These are phyloP conservation scores for Trachythela sp. DNA, from an alignment of 64 coral and sea anemone species.

Conservation along the genomic window DNA sequence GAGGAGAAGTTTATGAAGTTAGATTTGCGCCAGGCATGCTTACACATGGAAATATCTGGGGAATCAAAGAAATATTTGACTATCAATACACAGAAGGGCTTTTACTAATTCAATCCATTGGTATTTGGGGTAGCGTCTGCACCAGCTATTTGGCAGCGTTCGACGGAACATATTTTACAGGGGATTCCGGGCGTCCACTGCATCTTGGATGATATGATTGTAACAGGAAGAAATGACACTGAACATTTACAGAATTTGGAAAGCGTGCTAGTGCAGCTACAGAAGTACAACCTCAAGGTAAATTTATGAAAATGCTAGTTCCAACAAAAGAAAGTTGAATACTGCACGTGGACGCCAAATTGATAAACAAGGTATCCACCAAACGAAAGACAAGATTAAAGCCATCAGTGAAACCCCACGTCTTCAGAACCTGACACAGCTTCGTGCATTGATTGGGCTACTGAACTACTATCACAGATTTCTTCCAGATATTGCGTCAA, in stretches of 20 bases:
- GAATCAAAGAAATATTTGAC: conserved; percentile 9
- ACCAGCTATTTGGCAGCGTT: background rate
- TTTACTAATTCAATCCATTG: background rate
- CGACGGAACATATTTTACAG: conserved; percentile 17
- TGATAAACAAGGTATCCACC: background rate
- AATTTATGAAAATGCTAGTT: background rate
- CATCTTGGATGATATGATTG: conserved; percentile 7
- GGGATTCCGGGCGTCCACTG: background rate
- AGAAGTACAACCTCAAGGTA: background rate
- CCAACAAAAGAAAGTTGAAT: background rate
- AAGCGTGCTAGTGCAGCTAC: background rate
- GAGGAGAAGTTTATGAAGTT: conserved; percentile 9
- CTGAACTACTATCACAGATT: conserved; percentile 54
- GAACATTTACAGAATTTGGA: conserved; percentile 8
- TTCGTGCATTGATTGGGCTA: conserved; percentile 45
- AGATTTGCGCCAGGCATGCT: background rate
- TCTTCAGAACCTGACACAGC: conserved; percentile 20
- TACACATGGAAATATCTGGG: background rate
- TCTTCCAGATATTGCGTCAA: conserved; percentile 35
- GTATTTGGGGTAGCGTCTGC: background rate
- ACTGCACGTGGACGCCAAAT: background rate
- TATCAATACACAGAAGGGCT: conserved; percentile 32
- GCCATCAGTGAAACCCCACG: conserved; percentile 39
- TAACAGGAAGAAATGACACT: conserved; percentile 26
- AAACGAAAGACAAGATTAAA: conserved; percentile 3